These are phyloP conservation scores for Hyposoter dolosus DNA, from an alignment of 2,888 invertebrate genomes.

Conservation along the genomic window DNA sequence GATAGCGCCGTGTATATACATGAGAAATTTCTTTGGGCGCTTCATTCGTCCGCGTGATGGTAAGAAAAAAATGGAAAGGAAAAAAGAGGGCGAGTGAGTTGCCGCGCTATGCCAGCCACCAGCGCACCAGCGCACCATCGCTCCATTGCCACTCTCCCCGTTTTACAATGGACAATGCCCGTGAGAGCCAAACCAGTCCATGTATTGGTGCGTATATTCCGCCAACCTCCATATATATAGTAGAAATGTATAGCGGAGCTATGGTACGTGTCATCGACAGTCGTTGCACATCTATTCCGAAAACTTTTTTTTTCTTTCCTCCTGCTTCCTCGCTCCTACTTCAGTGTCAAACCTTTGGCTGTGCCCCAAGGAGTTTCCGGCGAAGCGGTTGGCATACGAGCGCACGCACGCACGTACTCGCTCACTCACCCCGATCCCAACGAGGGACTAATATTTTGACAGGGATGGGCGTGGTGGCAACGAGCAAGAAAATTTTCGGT, in stretches of 20 bases:
- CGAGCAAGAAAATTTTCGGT: slow-evolving; percentile 58
- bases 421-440: too few relatives aligned
- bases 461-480: slow-evolving; percentile 79
- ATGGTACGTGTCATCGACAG: not conserved
- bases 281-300: not conserved
- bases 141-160: slow-evolving; percentile 18
- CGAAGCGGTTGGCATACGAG: slow-evolving; percentile 38
- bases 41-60: not conserved
- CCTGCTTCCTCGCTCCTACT: not conserved
- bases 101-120: too few relatives aligned
- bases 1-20: not conserved
- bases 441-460: slow-evolving; percentile 83
- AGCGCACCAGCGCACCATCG: too few relatives aligned
- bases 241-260: too few relatives aligned
- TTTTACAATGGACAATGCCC: slow-evolving; percentile 79
- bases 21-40: not conserved
- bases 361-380: slow-evolving; percentile 42
- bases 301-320: not conserved
- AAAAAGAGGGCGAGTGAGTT: not conserved
- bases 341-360: slow-evolving; percentile 56
- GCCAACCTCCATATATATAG: not conserved
- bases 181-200: slow-evolving; percentile 1
- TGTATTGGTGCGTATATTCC: not conserved
- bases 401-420: not conserved
- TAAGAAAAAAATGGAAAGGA: not conserved